A percentile compares a stretch with the other conserved stretches of the same genome.
phyloP scores from a whole-genome alignment of 2,113 vertebrate species.

The Rhinoptilus africanus region DNA sequence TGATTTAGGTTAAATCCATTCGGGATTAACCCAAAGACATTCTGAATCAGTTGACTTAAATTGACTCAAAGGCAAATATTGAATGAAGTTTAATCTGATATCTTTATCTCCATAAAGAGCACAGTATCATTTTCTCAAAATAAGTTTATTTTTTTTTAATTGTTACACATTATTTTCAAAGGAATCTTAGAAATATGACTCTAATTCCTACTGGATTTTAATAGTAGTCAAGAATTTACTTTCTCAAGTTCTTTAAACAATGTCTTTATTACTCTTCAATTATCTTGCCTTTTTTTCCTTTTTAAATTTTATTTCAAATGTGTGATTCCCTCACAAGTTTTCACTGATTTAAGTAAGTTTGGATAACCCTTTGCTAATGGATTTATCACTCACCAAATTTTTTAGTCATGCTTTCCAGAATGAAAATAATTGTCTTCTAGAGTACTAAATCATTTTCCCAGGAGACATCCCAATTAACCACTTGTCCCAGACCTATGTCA shows the following conservation, averaged over 20 bases:
- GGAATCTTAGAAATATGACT: not conserved
- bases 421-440: not conserved
- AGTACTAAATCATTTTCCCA: not conserved
- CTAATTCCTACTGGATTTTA: not conserved
- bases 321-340: not conserved
- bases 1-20: slow-evolving; percentile 31
- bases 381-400: not conserved
- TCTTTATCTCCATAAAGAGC: not conserved
- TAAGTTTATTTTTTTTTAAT: not conserved
- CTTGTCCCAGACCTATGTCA: not conserved
- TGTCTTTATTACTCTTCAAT: not conserved
- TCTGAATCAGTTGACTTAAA: slow-evolving; percentile 2
- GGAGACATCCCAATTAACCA: not conserved
- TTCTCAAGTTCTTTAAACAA: not conserved
- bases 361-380: not conserved
- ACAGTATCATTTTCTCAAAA: not conserved
- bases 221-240: accelerated
- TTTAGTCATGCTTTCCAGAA: not conserved
- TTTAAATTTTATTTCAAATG: not conserved
- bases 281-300: not conserved
- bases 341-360: not conserved
- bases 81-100: not conserved
- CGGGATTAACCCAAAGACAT: not conserved
- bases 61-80: not conserved
- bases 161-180: not conserved